Conservation (phyloP, 2,113 vertebrate species). For the Ranitomeya variabilis region DNA sequence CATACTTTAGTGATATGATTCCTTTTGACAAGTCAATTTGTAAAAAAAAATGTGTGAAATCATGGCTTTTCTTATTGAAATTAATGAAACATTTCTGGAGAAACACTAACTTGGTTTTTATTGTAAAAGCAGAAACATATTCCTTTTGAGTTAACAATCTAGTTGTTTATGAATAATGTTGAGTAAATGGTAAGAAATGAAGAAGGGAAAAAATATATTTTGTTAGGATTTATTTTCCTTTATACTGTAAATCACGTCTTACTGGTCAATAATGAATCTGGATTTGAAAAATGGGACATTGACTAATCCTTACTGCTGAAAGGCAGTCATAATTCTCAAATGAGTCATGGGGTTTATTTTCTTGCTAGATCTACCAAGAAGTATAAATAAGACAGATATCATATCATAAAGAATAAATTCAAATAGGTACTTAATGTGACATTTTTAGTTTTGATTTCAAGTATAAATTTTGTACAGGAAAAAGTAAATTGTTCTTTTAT, state of each 20-base stretch:
- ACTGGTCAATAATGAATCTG: conserved; percentile 57
- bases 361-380: conserved; percentile 53
- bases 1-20: not conserved
- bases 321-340: conserved; percentile 59
- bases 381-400: conserved; percentile 54
- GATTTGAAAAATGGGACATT: conserved; percentile 59
- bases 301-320: conserved; percentile 57
- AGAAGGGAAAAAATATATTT: conserved; percentile 41
- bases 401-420: conserved; percentile 54
- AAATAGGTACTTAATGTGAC: conserved; percentile 48
- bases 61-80: not conserved
- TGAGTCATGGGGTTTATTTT: conserved; percentile 57
- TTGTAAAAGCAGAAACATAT: conserved; percentile 24
- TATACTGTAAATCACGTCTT: conserved; percentile 51
- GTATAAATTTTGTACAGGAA: conserved; percentile 19
- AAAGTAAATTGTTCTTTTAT: not conserved
- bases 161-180: conserved; percentile 54
- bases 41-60: not conserved
- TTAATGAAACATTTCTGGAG: not conserved
- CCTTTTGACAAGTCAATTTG: not conserved
- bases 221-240: conserved; percentile 40
- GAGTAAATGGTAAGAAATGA: conserved; percentile 34
- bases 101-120: conserved; percentile 24
- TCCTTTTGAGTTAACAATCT: conserved; percentile 41
- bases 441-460: conserved; percentile 21